Evolutionary conservation across 2,113 vertebrate genomes (phyloP).

Genomic region (Cryptoleucopteryx plumbea): DNA sequence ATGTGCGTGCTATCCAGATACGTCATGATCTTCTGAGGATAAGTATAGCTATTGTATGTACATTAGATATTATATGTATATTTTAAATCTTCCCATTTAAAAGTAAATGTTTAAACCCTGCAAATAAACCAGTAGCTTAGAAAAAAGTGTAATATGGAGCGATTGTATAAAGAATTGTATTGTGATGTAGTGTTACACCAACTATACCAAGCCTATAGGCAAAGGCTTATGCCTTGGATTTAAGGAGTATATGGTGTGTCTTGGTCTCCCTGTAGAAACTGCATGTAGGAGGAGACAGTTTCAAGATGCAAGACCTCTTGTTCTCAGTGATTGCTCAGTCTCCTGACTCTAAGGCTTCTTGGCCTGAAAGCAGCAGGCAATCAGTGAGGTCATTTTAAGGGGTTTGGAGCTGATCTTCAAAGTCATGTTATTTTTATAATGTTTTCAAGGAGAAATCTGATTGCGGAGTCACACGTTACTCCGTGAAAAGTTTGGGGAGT

Average conservation of each 20-base stretch:
- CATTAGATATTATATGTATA: not conserved
- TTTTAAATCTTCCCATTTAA: not conserved
- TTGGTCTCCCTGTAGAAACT: not conserved
- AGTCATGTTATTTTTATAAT: not conserved
- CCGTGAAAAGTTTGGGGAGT: not conserved
- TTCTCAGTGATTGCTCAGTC: not conserved
- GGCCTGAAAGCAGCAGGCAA: rapidly evolving
- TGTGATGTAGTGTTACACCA: not conserved
- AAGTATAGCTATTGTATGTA: not conserved
- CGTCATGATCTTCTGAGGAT: not conserved
- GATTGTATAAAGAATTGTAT: not conserved
- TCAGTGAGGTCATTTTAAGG: not conserved
- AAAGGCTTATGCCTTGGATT: not conserved
- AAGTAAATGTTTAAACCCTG: not conserved
- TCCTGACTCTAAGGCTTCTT: not conserved
- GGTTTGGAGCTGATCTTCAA: not conserved
- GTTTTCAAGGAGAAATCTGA: not conserved
- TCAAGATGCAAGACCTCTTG: not conserved
- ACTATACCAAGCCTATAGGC: not conserved
- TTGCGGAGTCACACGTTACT: not conserved
- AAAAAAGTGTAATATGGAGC: not conserved
- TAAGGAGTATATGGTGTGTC: not conserved
- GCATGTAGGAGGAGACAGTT: not conserved
- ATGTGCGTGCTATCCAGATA: not conserved
- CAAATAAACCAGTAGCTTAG: not conserved